Conservation (phyloP, 2,113 vertebrate genomes). For the Dipodomys ordii region DNA sequence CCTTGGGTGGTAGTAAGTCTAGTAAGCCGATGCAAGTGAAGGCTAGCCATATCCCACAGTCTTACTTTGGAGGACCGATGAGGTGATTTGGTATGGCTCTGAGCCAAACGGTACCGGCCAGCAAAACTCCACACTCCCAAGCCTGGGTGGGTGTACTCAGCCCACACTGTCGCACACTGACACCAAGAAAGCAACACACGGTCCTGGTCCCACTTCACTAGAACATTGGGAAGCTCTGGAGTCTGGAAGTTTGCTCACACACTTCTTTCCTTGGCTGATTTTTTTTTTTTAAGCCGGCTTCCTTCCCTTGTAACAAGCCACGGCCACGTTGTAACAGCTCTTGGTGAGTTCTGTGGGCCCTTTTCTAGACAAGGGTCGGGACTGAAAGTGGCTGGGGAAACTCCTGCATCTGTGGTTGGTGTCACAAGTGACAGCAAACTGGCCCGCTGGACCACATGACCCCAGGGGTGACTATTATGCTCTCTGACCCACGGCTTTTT, state of each 20-base stretch:
- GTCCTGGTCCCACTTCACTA: background rate
- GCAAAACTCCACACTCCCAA: background rate
- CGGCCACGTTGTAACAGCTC: background rate
- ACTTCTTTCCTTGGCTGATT: background rate
- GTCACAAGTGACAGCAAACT: background rate
- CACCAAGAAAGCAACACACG: background rate
- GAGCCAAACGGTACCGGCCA: background rate
- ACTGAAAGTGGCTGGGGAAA: background rate
- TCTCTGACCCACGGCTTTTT: too few relatives aligned
- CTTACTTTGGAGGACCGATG: background rate
- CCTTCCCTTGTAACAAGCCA: background rate
- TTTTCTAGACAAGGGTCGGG: background rate
- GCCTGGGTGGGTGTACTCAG: background rate
- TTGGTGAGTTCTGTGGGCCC: background rate
- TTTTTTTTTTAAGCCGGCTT: too few relatives aligned
- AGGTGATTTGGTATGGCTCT: background rate
- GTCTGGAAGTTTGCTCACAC: background rate
- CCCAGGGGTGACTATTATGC: too few relatives aligned
- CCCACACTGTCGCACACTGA: accelerated
- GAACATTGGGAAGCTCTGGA: background rate
- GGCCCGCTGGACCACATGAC: too few relatives aligned
- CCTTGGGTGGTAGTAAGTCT: background rate
- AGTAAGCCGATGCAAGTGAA: background rate
- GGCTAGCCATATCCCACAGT: background rate
- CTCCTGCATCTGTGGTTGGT: background rate